Percentiles rank a stretch among this genome's conserved stretches.
Evolutionary conservation across 2,888 invertebrate genomes (phyloP).

Genomic region (Falcaria lacertinaria): DNA sequence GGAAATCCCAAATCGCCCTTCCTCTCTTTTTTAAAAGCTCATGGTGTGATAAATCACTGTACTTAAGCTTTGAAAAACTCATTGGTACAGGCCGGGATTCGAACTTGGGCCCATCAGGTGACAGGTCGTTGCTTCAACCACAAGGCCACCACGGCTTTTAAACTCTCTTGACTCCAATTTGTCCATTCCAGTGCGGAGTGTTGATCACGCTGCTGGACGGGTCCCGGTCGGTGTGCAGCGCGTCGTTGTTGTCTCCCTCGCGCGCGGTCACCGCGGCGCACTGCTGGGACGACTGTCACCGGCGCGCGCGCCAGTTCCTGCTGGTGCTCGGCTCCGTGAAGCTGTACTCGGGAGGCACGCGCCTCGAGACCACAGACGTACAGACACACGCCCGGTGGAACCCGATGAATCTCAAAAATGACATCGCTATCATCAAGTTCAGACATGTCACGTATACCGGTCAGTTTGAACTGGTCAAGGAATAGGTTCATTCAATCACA

Average conservation of each 20-base stretch:
- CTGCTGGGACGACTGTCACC: constrained; percentile 29
- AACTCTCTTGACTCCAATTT: too few species aligned
- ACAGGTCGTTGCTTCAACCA: too few species aligned
- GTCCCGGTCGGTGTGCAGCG: background rate
- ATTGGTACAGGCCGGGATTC: too few species aligned
- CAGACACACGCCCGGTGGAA: constrained; percentile 28
- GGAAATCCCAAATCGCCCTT: too few species aligned
- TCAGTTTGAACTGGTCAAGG: too few species aligned
- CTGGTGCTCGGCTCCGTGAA: constrained; percentile 29
- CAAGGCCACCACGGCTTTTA: too few species aligned
- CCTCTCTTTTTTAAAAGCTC: too few species aligned
- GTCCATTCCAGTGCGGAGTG: too few species aligned
- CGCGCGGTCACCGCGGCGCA: constrained; percentile 31
- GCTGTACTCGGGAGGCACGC: constrained; percentile 32
- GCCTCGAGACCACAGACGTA: constrained; percentile 24
- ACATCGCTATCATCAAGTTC: constrained; percentile 31
- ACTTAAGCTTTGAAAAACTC: too few species aligned
- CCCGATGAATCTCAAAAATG: constrained; percentile 23
- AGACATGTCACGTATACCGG: constrained; percentile 19
- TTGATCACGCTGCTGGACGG: background rate
- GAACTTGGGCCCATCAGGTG: too few species aligned
- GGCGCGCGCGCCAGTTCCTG: constrained; percentile 28
- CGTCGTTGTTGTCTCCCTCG: constrained; percentile 25
- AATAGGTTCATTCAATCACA: too few species aligned
- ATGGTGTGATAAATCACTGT: too few species aligned